Base-by-base conservation (phyloP, 2,888 invertebrate species). In the Agonopterix alstromeriana region DNA sequence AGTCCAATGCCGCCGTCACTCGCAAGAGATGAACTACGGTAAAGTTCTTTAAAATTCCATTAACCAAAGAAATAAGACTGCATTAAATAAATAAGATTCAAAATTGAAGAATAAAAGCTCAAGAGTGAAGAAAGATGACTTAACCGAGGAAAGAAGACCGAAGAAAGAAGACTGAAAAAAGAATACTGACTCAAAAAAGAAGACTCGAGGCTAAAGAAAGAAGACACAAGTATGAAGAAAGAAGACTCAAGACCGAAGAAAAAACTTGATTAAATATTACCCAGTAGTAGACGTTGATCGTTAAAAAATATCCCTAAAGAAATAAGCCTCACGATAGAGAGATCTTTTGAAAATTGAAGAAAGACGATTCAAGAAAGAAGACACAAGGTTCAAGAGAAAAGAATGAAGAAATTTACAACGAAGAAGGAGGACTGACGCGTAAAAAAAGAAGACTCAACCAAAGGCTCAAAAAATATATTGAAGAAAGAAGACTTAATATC, bases 131-230 rank as follows among this genome's bases (percentile, higher is more conserved):
- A 42, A 12, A 11, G 46, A 40, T 27, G 41, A 41, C 10, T 27
- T 8, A 36, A 35, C 35, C 11, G 42, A 38, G 46, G 51, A 49
- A 42, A 27, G 48, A 54, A 54, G 43, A 44, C 40, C n/a, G 35
- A 46, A 48, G 48, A 48, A 42, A 14, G 47, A 43, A 48, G 48
- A 43, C 3, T 14, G 42, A 52, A 51, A 45, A 43, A 42, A 48
- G 47, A 49, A 47, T 41, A 45, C 45, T 45, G 47, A 17, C 36
- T 43, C 46, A 45, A 42, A 47, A 48, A 48, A 35, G 42, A 45
- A 51, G 44, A 47, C n/a, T 11, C 10, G 48, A 51, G 50, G 36
- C 42, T 10, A 9, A 41, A 41, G 40, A 49, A 44, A 14, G 42
- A 48, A 48, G 50, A 48, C 11, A 12, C 41, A 47, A 47, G 48